Base-by-base conservation (phyloP, 2,113 vertebrate genomes). In the Rhinoptilus africanus region DNA sequence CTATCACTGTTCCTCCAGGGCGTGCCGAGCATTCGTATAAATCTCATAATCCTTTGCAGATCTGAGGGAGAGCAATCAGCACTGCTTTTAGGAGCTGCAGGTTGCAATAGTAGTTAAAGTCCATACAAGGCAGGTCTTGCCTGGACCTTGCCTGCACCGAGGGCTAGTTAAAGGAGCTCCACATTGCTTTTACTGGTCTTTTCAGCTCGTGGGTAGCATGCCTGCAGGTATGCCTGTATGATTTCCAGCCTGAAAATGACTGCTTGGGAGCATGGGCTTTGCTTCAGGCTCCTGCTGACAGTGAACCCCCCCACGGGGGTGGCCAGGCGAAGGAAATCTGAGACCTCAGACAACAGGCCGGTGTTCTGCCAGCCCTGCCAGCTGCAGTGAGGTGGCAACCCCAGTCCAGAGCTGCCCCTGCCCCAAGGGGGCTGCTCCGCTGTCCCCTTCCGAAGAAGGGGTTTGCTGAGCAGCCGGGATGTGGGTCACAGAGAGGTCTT, bases 291-390 rank as follows among this genome's bases (percentile, higher is more conserved):
- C 53, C 47, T 68, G 53, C 35, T 37, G n/a, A 39, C 14, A 53
- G 28, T 32, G 72, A 79, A 51, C 9, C 18, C 13, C 13, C 37
- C 11, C 2, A 0, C 51, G 1, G 0, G 14, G 21, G 17, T 41
- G 45, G 21, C n/a, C 30, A 35, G 18, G 17, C 1, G 5, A 68
- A 32, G 32, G n/a, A 60, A 50, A 13, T 66, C 19, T 12, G 45
- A 72, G 66, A 24, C 39, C n/a, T 62, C 45, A 54, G 54, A 26
- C 19, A 62, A 50, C 5, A 41, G 32, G 32, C n/a, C 28, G n/a
- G 17, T 72, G 72, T 23, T 67, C 3, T 35, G 45, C 26, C 15
- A 78, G 64, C 59, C 45, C 45, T 6, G 4, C 11, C 27, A 50
- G 35, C 41, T 41, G 41, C 41, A 41, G 41, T 41, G 41, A 41